These are phyloP conservation scores for Phaenicophaeus curvirostris DNA, from an alignment of 2,797 vertebrate species.

Conservation along the genomic window DNA sequence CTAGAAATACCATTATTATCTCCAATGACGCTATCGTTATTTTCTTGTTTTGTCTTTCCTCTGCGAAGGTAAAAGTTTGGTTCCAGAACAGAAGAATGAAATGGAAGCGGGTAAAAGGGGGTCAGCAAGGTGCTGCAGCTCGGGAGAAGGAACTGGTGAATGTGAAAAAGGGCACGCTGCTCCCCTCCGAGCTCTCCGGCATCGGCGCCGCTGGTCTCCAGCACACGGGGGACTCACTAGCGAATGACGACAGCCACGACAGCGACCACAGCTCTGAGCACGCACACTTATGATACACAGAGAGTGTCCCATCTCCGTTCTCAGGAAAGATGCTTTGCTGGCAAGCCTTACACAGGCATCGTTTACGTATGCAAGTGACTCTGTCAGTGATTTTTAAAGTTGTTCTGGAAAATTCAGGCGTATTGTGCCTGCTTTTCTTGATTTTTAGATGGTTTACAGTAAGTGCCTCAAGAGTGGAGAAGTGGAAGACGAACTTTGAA, in stretches of 20 bases:
- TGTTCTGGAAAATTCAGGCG: constrained; percentile 60
- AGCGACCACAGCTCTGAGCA: constrained; percentile 98
- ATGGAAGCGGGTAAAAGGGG: constrained; percentile 98
- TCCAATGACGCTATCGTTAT: neutral
- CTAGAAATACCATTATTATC: neutral
- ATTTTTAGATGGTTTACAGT: constrained; percentile 72
- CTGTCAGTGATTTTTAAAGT: constrained; percentile 58
- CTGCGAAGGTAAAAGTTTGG: constrained; percentile 95
- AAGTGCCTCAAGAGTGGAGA: constrained; percentile 74
- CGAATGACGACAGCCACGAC: constrained; percentile 95
- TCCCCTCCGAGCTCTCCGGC: constrained; percentile 94
- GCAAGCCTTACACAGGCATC: constrained; percentile 74
- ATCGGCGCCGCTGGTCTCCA: constrained; percentile 87
- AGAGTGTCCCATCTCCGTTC: constrained; percentile 73
- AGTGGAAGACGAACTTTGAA: constrained; percentile 79
- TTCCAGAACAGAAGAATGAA: constrained; percentile 99
- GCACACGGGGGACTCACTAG: constrained; percentile 94
- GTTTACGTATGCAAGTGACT: constrained; percentile 76
- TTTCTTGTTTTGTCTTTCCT: constrained; percentile 12
- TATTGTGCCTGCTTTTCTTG: constrained; percentile 61
- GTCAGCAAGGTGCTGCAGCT: constrained; percentile 94
- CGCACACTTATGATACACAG: constrained; percentile 91
- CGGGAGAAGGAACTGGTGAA: constrained; percentile 98
- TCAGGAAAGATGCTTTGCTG: constrained; percentile 83
- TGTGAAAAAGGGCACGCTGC: constrained; percentile 95